Conservation (phyloP, 1,140 invertebrate genomes). For the Pogonomyrmex californicus region DNA sequence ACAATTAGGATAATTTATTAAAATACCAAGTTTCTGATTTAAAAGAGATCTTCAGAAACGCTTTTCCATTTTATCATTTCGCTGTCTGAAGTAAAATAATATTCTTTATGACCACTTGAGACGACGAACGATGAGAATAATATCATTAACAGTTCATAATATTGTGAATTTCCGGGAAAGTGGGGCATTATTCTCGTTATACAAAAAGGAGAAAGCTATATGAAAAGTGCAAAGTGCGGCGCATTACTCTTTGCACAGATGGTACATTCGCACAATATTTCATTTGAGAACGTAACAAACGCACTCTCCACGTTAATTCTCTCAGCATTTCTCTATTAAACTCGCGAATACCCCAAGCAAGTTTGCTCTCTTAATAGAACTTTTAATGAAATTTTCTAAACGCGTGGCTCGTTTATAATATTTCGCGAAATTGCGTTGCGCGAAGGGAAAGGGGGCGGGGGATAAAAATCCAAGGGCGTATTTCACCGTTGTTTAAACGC, state of each 20-base stretch:
- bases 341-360: slow-evolving; percentile 54
- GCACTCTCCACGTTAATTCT: slow-evolving; percentile 60
- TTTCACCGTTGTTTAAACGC: not conserved
- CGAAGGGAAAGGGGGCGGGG: no score
- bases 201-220: slow-evolving; percentile 41
- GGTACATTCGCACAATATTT: slow-evolving; percentile 63
- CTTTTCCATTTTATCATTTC: not conserved
- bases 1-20: not conserved
- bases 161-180: slow-evolving; percentile 30
- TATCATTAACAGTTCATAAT: slow-evolving; percentile 35
- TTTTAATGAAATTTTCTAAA: slow-evolving; percentile 61
- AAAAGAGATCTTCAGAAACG: not conserved
- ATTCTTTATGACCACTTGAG: not conserved
- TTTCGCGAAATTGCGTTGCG: not conserved
- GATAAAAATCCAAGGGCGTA: not conserved
- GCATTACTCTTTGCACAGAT: slow-evolving; percentile 58
- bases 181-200: slow-evolving; percentile 30
- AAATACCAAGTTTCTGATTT: not conserved
- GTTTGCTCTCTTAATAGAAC: slow-evolving; percentile 59
- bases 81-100: not conserved
- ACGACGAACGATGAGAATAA: not conserved
- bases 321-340: slow-evolving; percentile 59
- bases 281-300: slow-evolving; percentile 53
- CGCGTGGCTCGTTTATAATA: slow-evolving; percentile 8
- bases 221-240: slow-evolving; percentile 47